Base-by-base conservation (phyloP, 92 coral and sea anemone genomes). In the Anthopleura xanthogrammica region DNA sequence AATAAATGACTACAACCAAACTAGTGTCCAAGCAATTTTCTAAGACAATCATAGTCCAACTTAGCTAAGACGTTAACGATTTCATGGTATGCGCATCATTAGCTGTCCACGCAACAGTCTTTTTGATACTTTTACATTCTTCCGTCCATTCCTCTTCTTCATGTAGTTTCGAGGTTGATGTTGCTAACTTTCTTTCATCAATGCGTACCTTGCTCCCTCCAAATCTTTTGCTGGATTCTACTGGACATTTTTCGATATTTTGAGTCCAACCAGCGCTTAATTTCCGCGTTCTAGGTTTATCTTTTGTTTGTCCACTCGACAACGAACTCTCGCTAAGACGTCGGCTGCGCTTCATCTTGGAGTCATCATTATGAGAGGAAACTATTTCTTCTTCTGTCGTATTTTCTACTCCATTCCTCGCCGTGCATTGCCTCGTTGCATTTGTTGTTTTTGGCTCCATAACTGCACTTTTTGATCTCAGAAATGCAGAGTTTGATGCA, bases 401-500 rank as follows among this genome's bases (percentile, higher is more conserved):
- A 58, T 12, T 12, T 58, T 58, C 64, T 58, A 58, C 19, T 16
- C 17, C n/a, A 58, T 58, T 58, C 64, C n/a, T 12, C 4, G 64
- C n/a, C 64, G 6, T 19, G n/a, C 64, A 17, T 58, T 58, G 64
- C 19, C 64, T 58, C 17, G 64, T 46, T 46, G 9, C 19, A 58
- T 58, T 58, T 57, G 62, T 16, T 12, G 62, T 57, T 12, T 58
- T 16, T 58, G 64, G 64, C 14, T 58, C 13, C 2, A 19, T 19
- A 14, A 58, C n/a, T 58, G n/a, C 64, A 16, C 12, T 19, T 12
- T 41, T 65, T 22, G 76, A 39, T 13, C 36, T 55, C 71, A 82
- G 29, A 73, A 72, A 72, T 24, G 79, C 77, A 2, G 85, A 82
- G 42, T 82, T 74, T 23, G 79, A 78, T 19, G 54, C 85, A 39